Evolutionary conservation across 2,888 invertebrate species (phyloP).

Genomic region (Melitaea athalia): DNA sequence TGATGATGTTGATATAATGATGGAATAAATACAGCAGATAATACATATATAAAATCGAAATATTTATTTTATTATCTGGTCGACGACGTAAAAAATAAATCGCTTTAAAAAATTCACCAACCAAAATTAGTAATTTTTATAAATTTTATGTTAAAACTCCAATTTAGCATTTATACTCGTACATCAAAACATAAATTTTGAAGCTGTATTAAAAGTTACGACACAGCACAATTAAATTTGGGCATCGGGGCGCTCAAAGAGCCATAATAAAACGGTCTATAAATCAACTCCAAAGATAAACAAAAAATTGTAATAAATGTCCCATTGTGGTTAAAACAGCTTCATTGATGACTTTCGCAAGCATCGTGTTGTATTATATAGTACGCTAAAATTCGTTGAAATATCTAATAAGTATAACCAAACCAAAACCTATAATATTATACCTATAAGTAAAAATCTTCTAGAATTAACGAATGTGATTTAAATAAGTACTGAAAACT

Average conservation of each 20-base stretch:
- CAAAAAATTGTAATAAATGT: constrained; percentile 6
- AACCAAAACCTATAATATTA: not conserved
- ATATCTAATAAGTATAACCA: not conserved
- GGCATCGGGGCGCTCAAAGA: constrained; percentile 1
- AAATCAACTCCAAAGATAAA: constrained; percentile 3
- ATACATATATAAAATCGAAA: not conserved
- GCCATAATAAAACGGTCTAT: not conserved
- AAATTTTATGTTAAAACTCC: not conserved
- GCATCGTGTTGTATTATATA: not conserved
- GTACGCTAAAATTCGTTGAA: not conserved
- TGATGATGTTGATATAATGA: too few relatives aligned
- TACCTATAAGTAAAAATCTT: not conserved
- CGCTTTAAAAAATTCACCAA: too few relatives aligned
- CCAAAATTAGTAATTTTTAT: not conserved
- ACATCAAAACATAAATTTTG: constrained; percentile 3
- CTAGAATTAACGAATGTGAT: too few relatives aligned
- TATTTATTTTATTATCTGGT: too few relatives aligned
- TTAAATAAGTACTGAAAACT: too few relatives aligned
- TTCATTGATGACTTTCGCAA: not conserved
- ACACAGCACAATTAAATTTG: constrained; percentile 1
- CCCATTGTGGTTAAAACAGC: not conserved
- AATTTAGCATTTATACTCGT: not conserved
- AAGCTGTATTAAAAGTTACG: constrained; percentile 6
- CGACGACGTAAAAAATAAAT: too few relatives aligned
- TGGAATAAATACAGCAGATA: not conserved